Conservation (phyloP, 2,888 invertebrate genomes). For the Deroplatys truncata region DNA sequence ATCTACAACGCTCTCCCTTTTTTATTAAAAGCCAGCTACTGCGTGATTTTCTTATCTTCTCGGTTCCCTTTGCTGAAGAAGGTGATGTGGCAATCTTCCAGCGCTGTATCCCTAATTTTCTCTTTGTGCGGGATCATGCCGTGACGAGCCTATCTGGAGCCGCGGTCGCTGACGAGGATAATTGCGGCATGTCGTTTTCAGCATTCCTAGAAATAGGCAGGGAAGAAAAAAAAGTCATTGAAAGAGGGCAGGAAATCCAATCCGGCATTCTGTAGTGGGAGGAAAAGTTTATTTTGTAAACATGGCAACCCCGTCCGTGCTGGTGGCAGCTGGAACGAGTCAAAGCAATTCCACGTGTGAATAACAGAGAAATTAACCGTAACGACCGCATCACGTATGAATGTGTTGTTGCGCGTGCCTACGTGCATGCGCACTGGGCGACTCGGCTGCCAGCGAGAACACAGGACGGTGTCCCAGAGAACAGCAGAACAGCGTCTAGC, state of each 20-base stretch:
- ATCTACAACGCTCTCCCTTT: neutral
- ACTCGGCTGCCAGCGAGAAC: neutral
- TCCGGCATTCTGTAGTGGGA: neutral
- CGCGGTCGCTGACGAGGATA: neutral
- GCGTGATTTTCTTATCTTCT: neutral
- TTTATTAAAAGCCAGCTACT: neutral
- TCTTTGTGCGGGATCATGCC: neutral
- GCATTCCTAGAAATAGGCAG: neutral
- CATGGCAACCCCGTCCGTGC: neutral
- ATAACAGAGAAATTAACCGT: conserved; percentile 11
- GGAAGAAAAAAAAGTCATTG: neutral
- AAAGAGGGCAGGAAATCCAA: neutral
- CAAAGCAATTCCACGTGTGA: conserved; percentile 11
- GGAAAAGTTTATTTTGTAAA: conserved; percentile 14
- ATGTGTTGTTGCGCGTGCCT: neutral
- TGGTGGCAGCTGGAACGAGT: conserved; percentile 8
- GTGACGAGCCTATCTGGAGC: neutral
- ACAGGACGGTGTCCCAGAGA: neutral
- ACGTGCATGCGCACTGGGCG: neutral
- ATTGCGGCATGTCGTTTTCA: conserved; percentile 6
- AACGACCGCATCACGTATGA: neutral
- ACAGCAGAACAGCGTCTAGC: neutral
- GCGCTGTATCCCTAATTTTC: conserved; percentile 4
- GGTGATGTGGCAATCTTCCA: conserved; percentile 16
- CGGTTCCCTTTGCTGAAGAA: neutral